Percentiles rank a stretch among this genome's conserved stretches.
Conservation (phyloP, 2,888 invertebrate species). For the Xylota sylvarum region DNA sequence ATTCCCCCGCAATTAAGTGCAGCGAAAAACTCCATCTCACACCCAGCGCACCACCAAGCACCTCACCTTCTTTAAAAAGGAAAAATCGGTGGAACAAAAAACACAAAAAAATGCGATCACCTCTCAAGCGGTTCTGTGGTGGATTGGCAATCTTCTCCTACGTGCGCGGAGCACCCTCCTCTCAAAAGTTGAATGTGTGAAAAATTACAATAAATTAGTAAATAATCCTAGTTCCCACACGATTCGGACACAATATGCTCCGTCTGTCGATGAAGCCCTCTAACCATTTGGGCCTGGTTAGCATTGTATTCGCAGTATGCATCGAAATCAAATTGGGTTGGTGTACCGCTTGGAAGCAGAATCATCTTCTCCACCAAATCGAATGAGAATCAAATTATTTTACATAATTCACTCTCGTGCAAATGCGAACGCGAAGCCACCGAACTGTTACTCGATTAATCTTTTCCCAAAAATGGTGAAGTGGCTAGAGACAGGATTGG, state of each 20-base stretch:
- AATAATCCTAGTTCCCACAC: slow-evolving; percentile 74
- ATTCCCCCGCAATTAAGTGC: slow-evolving; percentile 72
- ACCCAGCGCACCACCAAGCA: slow-evolving; percentile 48
- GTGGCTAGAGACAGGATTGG: slow-evolving; percentile 53
- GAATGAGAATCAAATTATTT: slow-evolving; percentile 75
- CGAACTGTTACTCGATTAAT: slow-evolving; percentile 63
- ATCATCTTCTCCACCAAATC: slow-evolving; percentile 55
- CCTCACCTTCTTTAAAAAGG: slow-evolving; percentile 29
- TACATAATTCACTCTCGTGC: slow-evolving; percentile 69
- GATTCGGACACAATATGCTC: slow-evolving; percentile 58
- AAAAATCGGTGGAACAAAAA: neutral
- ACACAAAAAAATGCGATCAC: slow-evolving; percentile 57
- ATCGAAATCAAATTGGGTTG: slow-evolving; percentile 31
- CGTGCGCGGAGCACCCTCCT: slow-evolving; percentile 54
- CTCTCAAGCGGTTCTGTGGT: slow-evolving; percentile 32
- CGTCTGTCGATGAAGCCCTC: slow-evolving; percentile 28
- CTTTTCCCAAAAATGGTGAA: slow-evolving; percentile 65
- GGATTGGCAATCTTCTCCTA: slow-evolving; percentile 65
- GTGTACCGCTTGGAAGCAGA: slow-evolving; percentile 15
- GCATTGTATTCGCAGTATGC: slow-evolving; percentile 38
- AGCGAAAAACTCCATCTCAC: slow-evolving; percentile 62
- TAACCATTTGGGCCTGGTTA: slow-evolving; percentile 41
- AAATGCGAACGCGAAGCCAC: neutral
- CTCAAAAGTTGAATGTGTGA: slow-evolving; percentile 65
- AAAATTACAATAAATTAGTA: slow-evolving; percentile 75